Percentiles rank a stretch among this genome's conserved stretches.
Evolutionary conservation across 2,797 vertebrate species (phyloP).

Genomic region (Acrocephalus scirpaceus): DNA sequence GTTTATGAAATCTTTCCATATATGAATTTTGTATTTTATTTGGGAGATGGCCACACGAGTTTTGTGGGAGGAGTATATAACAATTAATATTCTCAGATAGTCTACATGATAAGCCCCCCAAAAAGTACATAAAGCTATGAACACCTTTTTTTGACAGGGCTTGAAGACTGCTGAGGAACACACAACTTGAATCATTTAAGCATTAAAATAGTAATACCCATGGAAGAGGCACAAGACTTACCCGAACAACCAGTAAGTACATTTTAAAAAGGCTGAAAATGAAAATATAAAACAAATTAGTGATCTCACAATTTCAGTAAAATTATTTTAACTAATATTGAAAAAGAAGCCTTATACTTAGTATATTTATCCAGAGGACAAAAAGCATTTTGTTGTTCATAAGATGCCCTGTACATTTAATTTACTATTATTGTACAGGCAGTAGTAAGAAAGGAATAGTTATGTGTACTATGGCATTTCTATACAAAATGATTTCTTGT

Average conservation of each 20-base stretch:
- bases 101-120: constrained; percentile 73
- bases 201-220: constrained; percentile 75
- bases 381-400: background rate
- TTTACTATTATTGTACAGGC: background rate
- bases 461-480: background rate
- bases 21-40: constrained; percentile 48
- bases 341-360: background rate
- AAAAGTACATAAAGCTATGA: constrained; percentile 74
- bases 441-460: background rate
- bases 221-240: constrained; percentile 90
- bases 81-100: constrained; percentile 70
- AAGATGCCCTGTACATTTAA: background rate
- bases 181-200: constrained; percentile 55
- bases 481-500: background rate
- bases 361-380: background rate
- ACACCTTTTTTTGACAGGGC: constrained; percentile 72
- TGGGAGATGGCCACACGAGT: constrained; percentile 61
- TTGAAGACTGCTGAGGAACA: constrained; percentile 74
- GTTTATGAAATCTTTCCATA: constrained; percentile 67
- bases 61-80: constrained; percentile 64
- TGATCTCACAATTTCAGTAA: background rate
- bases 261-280: background rate
- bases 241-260: constrained; percentile 89
- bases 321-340: background rate
- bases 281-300: background rate